Percentiles rank a stretch among this genome's conserved stretches.
These are phyloP conservation scores for Amphimedon queenslandica DNA, from an alignment of 37 sponge, comb jelly and placozoan species.

Conservation along the genomic window DNA sequence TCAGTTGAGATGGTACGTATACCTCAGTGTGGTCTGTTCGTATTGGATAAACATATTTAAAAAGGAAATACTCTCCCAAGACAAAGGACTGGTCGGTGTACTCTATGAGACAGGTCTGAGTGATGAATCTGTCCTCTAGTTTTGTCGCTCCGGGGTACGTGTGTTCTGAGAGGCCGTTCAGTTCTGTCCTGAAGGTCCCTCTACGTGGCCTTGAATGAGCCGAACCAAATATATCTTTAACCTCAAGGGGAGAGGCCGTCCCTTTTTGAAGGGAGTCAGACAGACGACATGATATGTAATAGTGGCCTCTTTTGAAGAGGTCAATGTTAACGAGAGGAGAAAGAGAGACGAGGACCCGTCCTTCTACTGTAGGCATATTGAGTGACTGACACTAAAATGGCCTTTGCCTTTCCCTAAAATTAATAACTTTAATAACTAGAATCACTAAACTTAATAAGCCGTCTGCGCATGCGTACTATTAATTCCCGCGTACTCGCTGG, in stretches of 20 bases:
- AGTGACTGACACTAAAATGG: too few relatives aligned
- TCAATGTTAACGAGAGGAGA: constrained; percentile 72
- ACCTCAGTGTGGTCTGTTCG: constrained; percentile 44
- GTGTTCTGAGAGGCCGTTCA: constrained; percentile 21
- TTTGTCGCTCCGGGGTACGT: constrained; percentile 60
- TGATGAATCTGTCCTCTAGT: constrained; percentile 33
- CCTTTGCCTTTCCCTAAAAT: too few relatives aligned
- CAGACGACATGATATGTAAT: constrained; percentile 50
- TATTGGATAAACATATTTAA: constrained; percentile 38
- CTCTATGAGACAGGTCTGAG: constrained; percentile 62
- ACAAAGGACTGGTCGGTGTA: constrained; percentile 59
- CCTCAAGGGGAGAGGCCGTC: constrained; percentile 2
- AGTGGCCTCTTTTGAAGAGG: constrained; percentile 68
- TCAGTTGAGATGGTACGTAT: constrained; percentile 24
- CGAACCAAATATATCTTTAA: constrained; percentile 40
- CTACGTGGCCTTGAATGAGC: too few relatives aligned
- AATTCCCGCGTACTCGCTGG: too few relatives aligned
- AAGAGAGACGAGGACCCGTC: constrained; percentile 45
- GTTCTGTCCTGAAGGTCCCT: too few relatives aligned
- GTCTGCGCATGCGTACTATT: not conserved
- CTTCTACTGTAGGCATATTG: constrained; percentile 64
- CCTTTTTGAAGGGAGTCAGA: constrained; percentile 22
- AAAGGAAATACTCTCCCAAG: constrained; percentile 59
- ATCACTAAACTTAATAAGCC: too few relatives aligned
- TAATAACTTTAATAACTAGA: too few relatives aligned